A percentile compares a stretch with the other conserved stretches of the same genome.
phyloP scores from a whole-genome alignment of 2,113 vertebrate genomes.

The Zapus hudsonius region DNA sequence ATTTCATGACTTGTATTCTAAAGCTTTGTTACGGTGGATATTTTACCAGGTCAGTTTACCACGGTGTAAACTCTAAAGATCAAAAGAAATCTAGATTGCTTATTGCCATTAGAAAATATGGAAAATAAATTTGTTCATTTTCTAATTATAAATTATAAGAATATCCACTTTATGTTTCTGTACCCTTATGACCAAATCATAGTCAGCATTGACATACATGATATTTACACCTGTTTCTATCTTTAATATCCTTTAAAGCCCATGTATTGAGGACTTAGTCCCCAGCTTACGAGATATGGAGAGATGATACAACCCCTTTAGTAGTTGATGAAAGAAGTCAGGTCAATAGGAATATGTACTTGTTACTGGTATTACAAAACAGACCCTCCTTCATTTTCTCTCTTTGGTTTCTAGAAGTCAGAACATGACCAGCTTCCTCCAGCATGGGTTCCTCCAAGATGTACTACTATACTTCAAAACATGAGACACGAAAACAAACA shows the following conservation, averaged over 20 bases:
- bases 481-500: not conserved
- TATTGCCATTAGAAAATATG: not conserved
- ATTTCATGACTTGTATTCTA: not conserved
- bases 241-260: rapidly evolving
- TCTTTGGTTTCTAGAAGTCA: not conserved
- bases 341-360: too few relatives aligned
- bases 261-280: not conserved
- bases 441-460: too few relatives aligned
- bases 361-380: not conserved
- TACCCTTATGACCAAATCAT: not conserved
- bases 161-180: not conserved
- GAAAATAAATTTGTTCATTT: not conserved
- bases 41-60: not conserved
- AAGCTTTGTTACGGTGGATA: not conserved
- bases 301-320: rapidly evolving
- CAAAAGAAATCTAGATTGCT: not conserved
- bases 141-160: not conserved
- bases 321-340: not conserved
- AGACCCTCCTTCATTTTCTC: not conserved
- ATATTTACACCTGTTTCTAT: not conserved
- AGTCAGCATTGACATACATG: not conserved
- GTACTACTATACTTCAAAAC: not conserved
- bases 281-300: rapidly evolving
- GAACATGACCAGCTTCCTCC: rapidly evolving
- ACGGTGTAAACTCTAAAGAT: not conserved